phyloP scores from a whole-genome alignment of 2,113 vertebrate genomes.

The Mesembrinibis cayennensis region DNA sequence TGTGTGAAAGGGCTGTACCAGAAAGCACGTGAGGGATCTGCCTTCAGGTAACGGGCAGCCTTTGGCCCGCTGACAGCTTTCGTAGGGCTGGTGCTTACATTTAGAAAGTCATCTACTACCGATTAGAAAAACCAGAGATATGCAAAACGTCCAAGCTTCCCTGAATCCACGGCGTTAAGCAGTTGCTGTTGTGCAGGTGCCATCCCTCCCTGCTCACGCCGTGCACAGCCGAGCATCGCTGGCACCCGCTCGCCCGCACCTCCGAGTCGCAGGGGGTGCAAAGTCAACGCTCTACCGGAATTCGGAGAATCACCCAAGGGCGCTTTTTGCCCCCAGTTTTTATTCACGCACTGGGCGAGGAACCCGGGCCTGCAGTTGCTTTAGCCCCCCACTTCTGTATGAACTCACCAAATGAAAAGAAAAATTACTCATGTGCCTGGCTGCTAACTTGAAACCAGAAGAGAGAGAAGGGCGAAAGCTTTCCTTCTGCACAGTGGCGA shows the following conservation, averaged over 20 bases:
- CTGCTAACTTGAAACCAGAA: no score
- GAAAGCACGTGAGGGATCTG: neutral
- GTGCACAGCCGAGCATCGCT: neutral
- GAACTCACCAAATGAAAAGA: neutral
- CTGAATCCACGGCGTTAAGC: rapidly evolving
- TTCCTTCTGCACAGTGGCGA: neutral
- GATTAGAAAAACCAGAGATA: neutral
- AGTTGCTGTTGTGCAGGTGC: rapidly evolving
- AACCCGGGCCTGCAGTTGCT: neutral
- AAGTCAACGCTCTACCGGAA: rapidly evolving
- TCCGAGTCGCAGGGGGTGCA: neutral
- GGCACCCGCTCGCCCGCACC: neutral
- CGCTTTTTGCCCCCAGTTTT: neutral
- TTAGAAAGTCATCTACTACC: neutral
- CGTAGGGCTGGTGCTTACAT: neutral
- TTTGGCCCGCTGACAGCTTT: neutral
- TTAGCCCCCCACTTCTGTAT: neutral
- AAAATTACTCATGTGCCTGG: neutral
- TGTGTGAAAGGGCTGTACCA: neutral
- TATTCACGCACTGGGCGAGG: neutral
- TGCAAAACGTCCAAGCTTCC: neutral
- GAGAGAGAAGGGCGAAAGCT: neutral
- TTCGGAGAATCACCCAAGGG: neutral
- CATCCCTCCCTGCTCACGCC: neutral
- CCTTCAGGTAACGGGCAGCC: neutral